Base-by-base conservation (phyloP, 2,888 invertebrate species). In the Stenotaenia linearis region DNA sequence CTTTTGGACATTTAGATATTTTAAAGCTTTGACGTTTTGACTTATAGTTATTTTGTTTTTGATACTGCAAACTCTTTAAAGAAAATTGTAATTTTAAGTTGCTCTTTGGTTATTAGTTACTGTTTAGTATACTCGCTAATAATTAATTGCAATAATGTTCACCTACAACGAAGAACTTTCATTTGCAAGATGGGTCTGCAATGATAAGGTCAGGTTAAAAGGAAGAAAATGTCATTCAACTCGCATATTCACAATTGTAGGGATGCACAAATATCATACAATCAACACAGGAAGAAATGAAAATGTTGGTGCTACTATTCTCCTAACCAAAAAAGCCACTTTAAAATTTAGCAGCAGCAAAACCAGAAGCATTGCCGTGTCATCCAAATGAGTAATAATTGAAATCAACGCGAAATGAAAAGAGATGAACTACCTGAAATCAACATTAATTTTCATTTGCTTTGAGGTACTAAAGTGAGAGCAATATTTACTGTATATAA, bases 181-280 rank as follows among this genome's bases (percentile, higher is more conserved):
- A 25, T 69, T 69, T 28, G 7, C 25, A 69, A 25, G 69, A 15
- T 25, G 25, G 23, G 25, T 69, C 28, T 12, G 6, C 69, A 25
- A 69, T 69, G 1, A 69, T 69, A 28, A 28, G 69, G 69, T 25
- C 69, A 69, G 69, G 69, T 69, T 25, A 69, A 69, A n/a, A 69
- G 69, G 69, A 69, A 69, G 69, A 69, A 25, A 28, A 69, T 69
- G 69, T 69, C 69, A 69, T 69, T 69, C 69, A 69, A 69, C 69
- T 23, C 28, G 9, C 69, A 69, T 25, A 25, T 28, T 50, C 69
- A 69, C 69, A 69, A 69, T 69, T 69, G 69, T 15, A 69, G 25
- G 69, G 69, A 69, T 69, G 69, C 12, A 12, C 69, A 28, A 69
- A 25, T 12, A 25, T 50, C 18, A 18, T 9, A 21, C 7, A 32